Base-by-base conservation (phyloP, 2,113 vertebrate genomes). In the Chloropsis hardwickii region DNA sequence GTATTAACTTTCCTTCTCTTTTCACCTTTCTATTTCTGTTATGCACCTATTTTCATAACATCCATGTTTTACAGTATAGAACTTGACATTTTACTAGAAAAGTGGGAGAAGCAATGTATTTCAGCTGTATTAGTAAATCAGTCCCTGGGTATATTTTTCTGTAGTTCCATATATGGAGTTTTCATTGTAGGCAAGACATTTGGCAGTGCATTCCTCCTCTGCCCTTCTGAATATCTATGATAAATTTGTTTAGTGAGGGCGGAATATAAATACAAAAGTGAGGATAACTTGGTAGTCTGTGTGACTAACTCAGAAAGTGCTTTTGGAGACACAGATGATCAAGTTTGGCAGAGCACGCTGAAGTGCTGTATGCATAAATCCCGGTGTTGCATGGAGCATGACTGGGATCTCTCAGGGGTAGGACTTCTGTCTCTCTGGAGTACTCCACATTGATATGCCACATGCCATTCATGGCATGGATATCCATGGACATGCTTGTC, bases 331-430 rank as follows among this genome's bases (percentile, higher is more conserved):
- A 20, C 29, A 65, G 27, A 33, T 47, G n/a, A 31, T 42, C 29
- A 50, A 42, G 25, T 37, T 24, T 35, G 22, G 20, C 31, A 69
- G 45, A 80, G 6, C 5, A 23, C 15, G n/a, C 23, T 31, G 45
- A 40, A 65, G 18, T 40, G 16, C 2, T 45, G 31, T 4, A 28
- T 47, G 29, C 37, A 56, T 84, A 28, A 66, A 54, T 9, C 6
- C 11, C 0, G 0, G 3, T 51, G 31, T 29, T 56, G 19, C 48
- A 22, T 8, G 13, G n/a, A 60, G 24, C 0, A 0, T 3, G 2
- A 15, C 35, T n/a, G 16, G 7, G 3, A 7, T 47, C 9, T 39
- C 61, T 67, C 18, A 71, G 24, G 21, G 35, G 12, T 3, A 60
- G 25, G 35, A 62, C 10, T 82, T 72, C 21, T 79, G 4, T 61